A percentile compares a stretch with the other conserved stretches of the same genome.
phyloP scores from a whole-genome alignment of 2,888 invertebrate species.

The Nephrotoma appendiculata region DNA sequence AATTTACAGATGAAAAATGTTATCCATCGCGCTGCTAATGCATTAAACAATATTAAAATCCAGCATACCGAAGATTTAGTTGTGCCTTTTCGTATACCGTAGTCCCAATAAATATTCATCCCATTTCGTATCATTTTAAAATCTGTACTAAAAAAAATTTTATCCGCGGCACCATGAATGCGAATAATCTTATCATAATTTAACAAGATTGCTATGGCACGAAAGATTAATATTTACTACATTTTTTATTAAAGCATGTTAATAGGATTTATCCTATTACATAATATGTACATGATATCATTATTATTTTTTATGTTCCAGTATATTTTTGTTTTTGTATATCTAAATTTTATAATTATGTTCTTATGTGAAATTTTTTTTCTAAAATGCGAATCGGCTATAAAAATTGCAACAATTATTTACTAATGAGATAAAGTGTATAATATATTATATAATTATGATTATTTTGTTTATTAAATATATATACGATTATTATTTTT shows the following conservation, averaged over 20 bases:
- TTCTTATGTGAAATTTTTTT: background rate
- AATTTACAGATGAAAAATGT: conserved; percentile 52
- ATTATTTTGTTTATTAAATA: background rate
- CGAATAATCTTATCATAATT: background rate
- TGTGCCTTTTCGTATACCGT: conserved; percentile 72
- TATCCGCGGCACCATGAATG: background rate
- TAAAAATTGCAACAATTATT: background rate
- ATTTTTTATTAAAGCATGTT: background rate
- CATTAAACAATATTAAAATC: conserved; percentile 65
- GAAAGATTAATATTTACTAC: background rate
- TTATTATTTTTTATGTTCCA: background rate
- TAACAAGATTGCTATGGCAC: background rate
- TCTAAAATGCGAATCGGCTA: background rate
- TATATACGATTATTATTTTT: background rate
- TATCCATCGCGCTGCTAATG: conserved; percentile 52
- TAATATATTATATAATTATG: background rate
- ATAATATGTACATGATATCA: background rate
- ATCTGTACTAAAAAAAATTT: background rate
- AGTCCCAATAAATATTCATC: conserved; percentile 15
- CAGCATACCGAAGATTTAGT: conserved; percentile 82
- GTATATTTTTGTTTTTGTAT: background rate
- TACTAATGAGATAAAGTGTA: background rate
- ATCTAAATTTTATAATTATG: background rate
- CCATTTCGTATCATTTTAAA: background rate
- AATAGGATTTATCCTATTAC: background rate